phyloP scores from a whole-genome alignment of 2,797 vertebrate species.

The Alauda arvensis region DNA sequence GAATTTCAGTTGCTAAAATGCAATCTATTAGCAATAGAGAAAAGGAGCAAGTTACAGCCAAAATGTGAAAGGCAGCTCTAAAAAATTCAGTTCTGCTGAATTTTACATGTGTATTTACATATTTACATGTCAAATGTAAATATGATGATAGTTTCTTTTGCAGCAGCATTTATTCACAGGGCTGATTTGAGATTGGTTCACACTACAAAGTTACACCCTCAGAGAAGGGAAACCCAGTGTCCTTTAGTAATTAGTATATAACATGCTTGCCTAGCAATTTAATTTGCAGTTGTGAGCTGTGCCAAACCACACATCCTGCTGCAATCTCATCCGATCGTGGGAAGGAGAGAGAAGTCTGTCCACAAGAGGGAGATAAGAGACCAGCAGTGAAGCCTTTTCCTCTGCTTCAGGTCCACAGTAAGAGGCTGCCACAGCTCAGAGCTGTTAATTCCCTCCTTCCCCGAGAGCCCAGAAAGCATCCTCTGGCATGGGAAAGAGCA shows the following conservation, averaged over 20 bases:
- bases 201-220: rapidly evolving
- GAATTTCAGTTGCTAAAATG: background rate
- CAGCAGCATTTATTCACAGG: background rate
- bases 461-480: background rate
- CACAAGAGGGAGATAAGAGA: slow-evolving; percentile 37
- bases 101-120: no score
- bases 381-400: background rate
- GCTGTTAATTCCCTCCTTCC: background rate
- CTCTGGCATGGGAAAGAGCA: rapidly evolving
- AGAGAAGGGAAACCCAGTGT: background rate
- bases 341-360: background rate
- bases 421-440: rapidly evolving
- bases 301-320: background rate
- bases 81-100: background rate
- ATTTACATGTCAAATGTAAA: background rate
- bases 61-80: background rate
- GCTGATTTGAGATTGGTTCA: background rate
- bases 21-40: background rate
- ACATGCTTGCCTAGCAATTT: background rate
- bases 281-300: background rate
- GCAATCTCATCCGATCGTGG: rapidly evolving
- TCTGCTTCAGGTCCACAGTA: rapidly evolving
- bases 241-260: background rate
- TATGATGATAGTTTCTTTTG: rapidly evolving
- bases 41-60: background rate